Base-by-base conservation (phyloP, 2,888 invertebrate genomes). In the Eupithecia pulchellata region DNA sequence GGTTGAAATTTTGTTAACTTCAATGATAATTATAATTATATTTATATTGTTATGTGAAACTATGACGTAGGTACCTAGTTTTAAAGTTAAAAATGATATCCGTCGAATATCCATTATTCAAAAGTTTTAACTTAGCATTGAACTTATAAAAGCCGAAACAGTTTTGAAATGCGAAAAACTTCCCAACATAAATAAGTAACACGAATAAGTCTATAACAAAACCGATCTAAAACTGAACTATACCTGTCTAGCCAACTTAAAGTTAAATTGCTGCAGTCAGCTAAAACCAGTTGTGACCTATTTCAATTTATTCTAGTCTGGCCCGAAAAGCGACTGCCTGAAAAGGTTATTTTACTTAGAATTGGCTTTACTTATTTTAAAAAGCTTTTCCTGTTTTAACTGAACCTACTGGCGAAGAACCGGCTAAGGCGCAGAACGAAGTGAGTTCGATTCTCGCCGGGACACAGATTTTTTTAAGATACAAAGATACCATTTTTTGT, bases 251-350 rank as follows among this genome's bases (percentile, higher is more conserved):
- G 42, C 69, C 32, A 29, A 64, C 64, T 64, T 58, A 34, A 64
- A 71, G 67, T 64, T 61, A 63, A 60, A 64, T 30, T 29, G 55
- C 30, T 61, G 67, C 68, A 71, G 64, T 60, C 67, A 29, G 64
- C 64, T 68, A 64, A 68, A 67, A 60, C 55, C 52, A 61, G 63
- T 39, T 55, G 47, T 60, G 71, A 71, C 71, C 71, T 47, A 57
- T 68, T 71, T 68, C 71, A 61, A 64, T 67, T 71, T 71, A 64
- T 61, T 70, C 47, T 66, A 9, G 55, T 20, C 62, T 60, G 30
- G 47, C 20, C 32, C 25, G 63, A 57, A 39, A 55, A 55, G 30
- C 68, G 27, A 30, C 57, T 32, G 58, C 47, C 64, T 64, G 57
- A 57, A 57, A 57, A 57, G 57, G 29, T 17, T 27, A 57, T 57